Base-by-base conservation (phyloP, 2,113 vertebrate species). In the Oreochromis niloticus region DNA sequence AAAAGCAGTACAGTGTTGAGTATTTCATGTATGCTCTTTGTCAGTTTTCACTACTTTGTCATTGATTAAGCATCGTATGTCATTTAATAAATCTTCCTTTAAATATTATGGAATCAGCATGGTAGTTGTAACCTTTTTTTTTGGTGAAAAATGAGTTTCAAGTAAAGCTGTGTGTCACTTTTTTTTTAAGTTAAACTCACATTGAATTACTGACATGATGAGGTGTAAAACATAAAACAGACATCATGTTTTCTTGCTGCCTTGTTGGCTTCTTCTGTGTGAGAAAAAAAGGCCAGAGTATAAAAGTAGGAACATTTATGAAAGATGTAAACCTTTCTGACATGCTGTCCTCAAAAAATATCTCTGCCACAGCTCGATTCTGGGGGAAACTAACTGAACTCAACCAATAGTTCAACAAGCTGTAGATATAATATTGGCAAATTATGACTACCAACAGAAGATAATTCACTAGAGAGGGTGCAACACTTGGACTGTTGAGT, bases 201-300 rank as follows among this genome's bases (percentile, higher is more conserved):
- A 43, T 16, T 27, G 80, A 84, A 86, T 87, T 91, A 81, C 82
- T 41, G 39, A 36, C 7, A 39, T 82, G 82, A 48, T 80, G 24
- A 30, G 27, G 39, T 73, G 75, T 57, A 27, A 81, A 92, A 90
- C 83, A 91, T 52, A 84, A 75, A 90, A 27, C 93, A 92, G 93
- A 84, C 86, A 13, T 46, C 46, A 48, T 59, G 55, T 88, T 83
- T 88, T 85, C 27, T 50, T 30, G 71, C 71, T 78, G 85, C 71
- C 73, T 48, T 9, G 19, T 30, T 66, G 81, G 78, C 87, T 13
- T 43, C 6, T 73, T 22, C 8, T 55, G 13, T 89, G 75, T 4
- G 80, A 75, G 78, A 8, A 79, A 59, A 46, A 19, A 39, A 57
- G 10, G 27, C 1, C 6, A 32, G 27, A 34, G 73, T 78, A 32